Conservation (phyloP, 1,140 invertebrate species). For the Dryas iulia region DNA sequence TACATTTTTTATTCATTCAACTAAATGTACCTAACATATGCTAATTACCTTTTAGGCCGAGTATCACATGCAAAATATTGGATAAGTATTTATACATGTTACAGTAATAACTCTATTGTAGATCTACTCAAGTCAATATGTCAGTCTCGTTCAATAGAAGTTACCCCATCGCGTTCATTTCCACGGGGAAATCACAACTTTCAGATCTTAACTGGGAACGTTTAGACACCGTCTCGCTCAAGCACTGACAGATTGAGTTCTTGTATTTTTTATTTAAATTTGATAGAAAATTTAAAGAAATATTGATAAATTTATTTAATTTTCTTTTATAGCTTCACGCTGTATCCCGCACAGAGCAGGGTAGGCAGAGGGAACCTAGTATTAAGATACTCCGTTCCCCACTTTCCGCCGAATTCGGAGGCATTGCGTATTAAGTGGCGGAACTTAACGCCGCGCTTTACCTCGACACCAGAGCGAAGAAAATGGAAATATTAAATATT, state of each 20-base stretch:
- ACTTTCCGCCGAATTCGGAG: background rate
- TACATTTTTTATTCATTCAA: too few relatives aligned
- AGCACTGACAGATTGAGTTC: slow-evolving; percentile 1
- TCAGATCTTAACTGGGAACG: slow-evolving; percentile 19
- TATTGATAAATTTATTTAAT: too few relatives aligned
- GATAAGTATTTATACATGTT: too few relatives aligned
- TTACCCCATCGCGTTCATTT: slow-evolving; percentile 36
- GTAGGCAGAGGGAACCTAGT: background rate
- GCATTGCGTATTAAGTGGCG: background rate
- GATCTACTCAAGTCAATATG: slow-evolving; percentile 15
- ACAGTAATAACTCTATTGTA: background rate
- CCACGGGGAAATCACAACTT: slow-evolving; percentile 35
- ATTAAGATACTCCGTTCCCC: too few relatives aligned
- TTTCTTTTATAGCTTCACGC: too few relatives aligned
- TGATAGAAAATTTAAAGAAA: too few relatives aligned
- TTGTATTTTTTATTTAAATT: slow-evolving; percentile 1
- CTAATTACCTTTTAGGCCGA: too few relatives aligned
- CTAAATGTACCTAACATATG: too few relatives aligned
- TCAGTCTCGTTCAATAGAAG: slow-evolving; percentile 14
- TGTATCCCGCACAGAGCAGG: background rate
- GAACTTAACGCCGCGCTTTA: background rate
- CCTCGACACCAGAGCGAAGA: too few relatives aligned
- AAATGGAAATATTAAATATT: too few relatives aligned
- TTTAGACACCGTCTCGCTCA: slow-evolving; percentile 4
- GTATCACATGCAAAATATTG: too few relatives aligned